These are phyloP conservation scores for Orycteropus afer DNA, from an alignment of 2,113 vertebrate species.

Conservation along the genomic window DNA sequence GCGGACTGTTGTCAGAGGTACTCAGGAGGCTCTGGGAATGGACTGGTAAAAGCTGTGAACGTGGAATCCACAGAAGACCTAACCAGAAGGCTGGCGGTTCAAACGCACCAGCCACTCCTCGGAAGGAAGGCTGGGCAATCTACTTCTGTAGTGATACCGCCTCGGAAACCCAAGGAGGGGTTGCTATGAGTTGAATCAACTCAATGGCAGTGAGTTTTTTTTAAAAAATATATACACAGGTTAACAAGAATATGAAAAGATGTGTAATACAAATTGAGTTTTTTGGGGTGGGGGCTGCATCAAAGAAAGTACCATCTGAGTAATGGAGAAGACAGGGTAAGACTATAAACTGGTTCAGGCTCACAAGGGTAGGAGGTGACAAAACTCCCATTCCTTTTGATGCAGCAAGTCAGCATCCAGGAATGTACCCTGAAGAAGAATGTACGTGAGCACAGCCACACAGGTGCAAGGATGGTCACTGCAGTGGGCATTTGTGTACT, in stretches of 20 bases:
- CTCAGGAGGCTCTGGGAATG: background rate
- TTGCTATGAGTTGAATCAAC: too few species aligned
- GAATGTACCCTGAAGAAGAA: background rate
- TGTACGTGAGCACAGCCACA: fast-evolving
- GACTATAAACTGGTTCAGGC: background rate
- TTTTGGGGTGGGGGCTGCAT: background rate
- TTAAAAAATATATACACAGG: too few species aligned
- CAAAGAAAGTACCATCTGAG: background rate
- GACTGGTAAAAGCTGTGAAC: background rate
- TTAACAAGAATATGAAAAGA: background rate
- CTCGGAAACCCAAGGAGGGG: too few species aligned
- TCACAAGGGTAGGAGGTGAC: background rate
- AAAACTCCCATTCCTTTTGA: background rate
- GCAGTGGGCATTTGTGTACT: background rate
- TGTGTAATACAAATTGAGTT: background rate
- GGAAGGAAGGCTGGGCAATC: too few species aligned
- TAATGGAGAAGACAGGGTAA: background rate
- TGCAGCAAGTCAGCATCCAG: background rate
- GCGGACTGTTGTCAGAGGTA: background rate
- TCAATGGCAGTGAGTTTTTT: too few species aligned
- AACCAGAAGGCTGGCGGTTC: too few species aligned
- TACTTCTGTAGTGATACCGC: too few species aligned
- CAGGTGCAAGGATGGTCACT: background rate
- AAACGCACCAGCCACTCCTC: too few species aligned
- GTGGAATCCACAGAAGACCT: background rate